These are phyloP conservation scores for Nyctibius bracteatus DNA, from an alignment of 2,113 vertebrate species.

Conservation along the genomic window DNA sequence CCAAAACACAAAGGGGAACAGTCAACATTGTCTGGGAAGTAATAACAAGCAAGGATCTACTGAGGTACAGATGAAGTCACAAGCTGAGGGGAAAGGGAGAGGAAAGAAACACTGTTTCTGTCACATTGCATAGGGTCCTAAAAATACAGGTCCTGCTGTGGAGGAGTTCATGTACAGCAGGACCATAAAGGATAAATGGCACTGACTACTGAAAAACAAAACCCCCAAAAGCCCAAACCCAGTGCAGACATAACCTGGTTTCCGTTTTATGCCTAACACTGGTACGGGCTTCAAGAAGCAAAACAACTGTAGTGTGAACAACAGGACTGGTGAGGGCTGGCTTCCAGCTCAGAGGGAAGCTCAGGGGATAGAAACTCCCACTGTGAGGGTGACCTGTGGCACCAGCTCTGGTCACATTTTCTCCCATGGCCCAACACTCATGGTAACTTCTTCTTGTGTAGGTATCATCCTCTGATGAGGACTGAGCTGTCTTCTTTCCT, in stretches of 20 bases:
- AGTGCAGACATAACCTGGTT: not conserved
- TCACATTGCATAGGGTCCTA: not conserved
- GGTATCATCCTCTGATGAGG: not conserved
- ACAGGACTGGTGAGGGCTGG: not conserved
- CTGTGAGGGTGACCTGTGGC: accelerated
- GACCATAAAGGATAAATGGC: not conserved
- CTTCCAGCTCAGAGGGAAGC: not conserved
- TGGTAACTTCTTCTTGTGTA: not conserved
- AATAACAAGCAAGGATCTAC: not conserved
- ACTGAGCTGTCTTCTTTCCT: not conserved
- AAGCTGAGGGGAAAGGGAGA: not conserved
- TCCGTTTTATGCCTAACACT: not conserved
- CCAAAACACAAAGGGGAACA: not conserved
- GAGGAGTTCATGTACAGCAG: not conserved
- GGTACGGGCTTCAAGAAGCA: not conserved
- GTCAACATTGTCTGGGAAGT: not conserved
- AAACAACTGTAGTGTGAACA: not conserved
- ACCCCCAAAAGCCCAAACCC: not conserved
- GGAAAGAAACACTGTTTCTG: not conserved
- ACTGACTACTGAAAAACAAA: not conserved
- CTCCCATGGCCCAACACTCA: accelerated
- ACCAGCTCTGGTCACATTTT: not conserved
- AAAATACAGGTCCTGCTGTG: not conserved
- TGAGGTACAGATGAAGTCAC: not conserved
- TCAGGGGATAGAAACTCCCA: not conserved